Percentiles rank a stretch among this genome's conserved stretches.
Evolutionary conservation across 2,797 vertebrate genomes (phyloP).

Genomic region (Coregonus suidteri): DNA sequence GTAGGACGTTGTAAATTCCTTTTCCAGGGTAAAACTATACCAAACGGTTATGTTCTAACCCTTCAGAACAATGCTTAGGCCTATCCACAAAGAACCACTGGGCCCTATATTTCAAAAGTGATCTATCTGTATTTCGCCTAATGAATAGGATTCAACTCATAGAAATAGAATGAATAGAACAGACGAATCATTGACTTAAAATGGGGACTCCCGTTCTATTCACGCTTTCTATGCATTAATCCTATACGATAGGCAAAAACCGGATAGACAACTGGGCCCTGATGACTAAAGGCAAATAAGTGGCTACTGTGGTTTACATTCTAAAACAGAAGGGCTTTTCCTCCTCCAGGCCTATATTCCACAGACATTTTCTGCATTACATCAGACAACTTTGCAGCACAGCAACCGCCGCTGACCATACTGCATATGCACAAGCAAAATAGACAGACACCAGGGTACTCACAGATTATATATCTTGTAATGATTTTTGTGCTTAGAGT

Average conservation of each 20-base stretch:
- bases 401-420: not conserved
- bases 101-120: no score
- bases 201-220: no score
- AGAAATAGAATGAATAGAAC: no score
- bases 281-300: not conserved
- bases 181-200: no score
- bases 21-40: not conserved
- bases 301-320: not conserved
- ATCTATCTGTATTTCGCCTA: no score
- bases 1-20: not conserved
- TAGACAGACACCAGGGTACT: constrained; percentile 72
- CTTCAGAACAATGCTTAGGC: not conserved
- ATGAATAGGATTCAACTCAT: no score
- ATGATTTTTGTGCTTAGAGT: constrained; percentile 98
- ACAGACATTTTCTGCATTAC: constrained; percentile 6
- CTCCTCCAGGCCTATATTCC: not conserved
- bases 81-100: not conserved
- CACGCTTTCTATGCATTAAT: no score
- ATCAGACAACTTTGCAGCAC: not conserved
- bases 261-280: no score
- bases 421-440: not conserved
- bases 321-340: not conserved
- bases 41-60: not conserved
- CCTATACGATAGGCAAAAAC: no score
- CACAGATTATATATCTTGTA: constrained; percentile 99